phyloP scores from a whole-genome alignment of 2,113 vertebrate genomes.

The Chrysochloris asiatica region DNA sequence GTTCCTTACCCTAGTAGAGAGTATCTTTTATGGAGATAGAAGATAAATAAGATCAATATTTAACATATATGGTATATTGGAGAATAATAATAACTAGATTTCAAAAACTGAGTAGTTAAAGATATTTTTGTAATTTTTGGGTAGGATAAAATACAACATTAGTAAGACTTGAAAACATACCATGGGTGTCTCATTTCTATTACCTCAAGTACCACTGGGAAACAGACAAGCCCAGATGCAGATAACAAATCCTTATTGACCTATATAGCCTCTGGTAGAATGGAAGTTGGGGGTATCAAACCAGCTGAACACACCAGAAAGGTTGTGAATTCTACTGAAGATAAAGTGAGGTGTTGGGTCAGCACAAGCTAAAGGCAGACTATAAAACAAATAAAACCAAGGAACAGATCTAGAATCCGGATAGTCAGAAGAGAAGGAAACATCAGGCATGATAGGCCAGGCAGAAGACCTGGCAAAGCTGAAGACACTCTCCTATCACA shows the following conservation, averaged over 20 bases:
- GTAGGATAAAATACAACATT: background rate
- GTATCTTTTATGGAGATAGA: background rate
- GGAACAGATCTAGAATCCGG: background rate
- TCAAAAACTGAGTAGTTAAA: background rate
- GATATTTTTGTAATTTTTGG: background rate
- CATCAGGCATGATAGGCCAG: background rate
- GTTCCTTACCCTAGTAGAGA: background rate
- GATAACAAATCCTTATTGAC: background rate
- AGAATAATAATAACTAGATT: background rate
- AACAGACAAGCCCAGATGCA: background rate
- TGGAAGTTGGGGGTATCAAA: background rate
- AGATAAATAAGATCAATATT: constrained; percentile 12
- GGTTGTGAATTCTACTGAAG: background rate
- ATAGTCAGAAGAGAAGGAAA: background rate
- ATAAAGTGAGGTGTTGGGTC: background rate
- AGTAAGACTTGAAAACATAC: background rate
- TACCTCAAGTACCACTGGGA: background rate
- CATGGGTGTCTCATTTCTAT: background rate
- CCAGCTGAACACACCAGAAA: background rate
- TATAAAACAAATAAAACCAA: constrained; percentile 2
- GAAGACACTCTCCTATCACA: background rate
- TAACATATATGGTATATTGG: background rate
- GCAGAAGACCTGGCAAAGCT: background rate
- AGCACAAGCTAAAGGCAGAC: background rate
- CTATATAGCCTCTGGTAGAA: background rate